Evolutionary conservation across 2,888 invertebrate genomes (phyloP), one percentile per base, ranked within the genome.

Genomic region (Cancer borealis): DNA sequence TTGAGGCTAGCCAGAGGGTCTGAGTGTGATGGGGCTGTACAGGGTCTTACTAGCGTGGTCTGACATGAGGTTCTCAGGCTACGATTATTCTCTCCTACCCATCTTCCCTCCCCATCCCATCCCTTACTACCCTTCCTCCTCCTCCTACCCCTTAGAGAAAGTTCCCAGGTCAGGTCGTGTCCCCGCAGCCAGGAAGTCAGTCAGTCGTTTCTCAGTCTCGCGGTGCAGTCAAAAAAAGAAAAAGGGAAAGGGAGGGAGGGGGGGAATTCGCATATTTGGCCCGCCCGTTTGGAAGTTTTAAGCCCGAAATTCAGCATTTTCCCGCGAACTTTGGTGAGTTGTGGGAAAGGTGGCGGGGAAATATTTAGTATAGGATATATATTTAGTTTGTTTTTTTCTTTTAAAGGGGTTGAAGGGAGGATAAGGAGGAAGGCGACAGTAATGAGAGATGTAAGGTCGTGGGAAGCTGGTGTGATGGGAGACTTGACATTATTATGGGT

Each of bases 141-240:
- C n/a, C 12, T 10, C 47, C 88, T n/a, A n/a, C 47, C 47, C 88
- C 47, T 1, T 17, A 17, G 84, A 39, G 39, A 39, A 84, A 84
- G 39, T 30, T 84, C 84, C 30, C 84, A 84, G 84, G 84, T 84
- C 84, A 84, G 84, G 39, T 84, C 39, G 84, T 84, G 84, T 84
- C 84, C 84, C 84, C 84, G 84, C 84, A 84, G 84, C 39, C 84
- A 84, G 84, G 84, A 84, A 84, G 84, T 84, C 39, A 39, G 39
- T 84, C 84, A 39, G 39, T 84, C 84, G 39, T 84, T 84, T 84
- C 84, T 84, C 84, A 84, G 84, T 84, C 84, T 30, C 84, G 39
- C 39, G 84, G 84, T 84, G 30, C 30, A 79, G 84, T 73, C 26
- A 73, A 73, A 73, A 73, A 73, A 54, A 54, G 17, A 12, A 12